These are phyloP conservation scores for Hypothenemus hampei DNA, from an alignment of 1,140 invertebrate genomes.

Conservation along the genomic window DNA sequence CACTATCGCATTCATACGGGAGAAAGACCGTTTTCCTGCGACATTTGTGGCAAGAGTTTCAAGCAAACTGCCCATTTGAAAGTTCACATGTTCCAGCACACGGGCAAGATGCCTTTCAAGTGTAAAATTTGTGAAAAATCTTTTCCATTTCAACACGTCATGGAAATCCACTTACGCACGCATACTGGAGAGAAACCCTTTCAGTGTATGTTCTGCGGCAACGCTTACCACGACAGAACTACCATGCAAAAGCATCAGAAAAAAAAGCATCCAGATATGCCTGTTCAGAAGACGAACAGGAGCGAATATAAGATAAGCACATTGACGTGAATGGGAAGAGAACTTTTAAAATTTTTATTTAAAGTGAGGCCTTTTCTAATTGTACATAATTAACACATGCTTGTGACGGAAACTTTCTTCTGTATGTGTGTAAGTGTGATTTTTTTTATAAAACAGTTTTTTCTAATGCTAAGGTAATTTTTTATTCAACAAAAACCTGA, in stretches of 20 bases:
- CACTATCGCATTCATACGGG: slow-evolving; percentile 55
- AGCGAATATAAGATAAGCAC: slow-evolving; percentile 13
- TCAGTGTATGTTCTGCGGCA: slow-evolving; percentile 17
- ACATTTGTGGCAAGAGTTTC: slow-evolving; percentile 64
- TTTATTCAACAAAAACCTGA: too few relatives aligned
- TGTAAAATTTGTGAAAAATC: slow-evolving; percentile 20
- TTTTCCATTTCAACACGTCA: slow-evolving; percentile 18
- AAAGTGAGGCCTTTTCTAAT: too few relatives aligned
- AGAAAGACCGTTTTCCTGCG: slow-evolving; percentile 71
- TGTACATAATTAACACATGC: too few relatives aligned
- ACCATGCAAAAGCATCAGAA: slow-evolving; percentile 25
- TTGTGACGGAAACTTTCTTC: too few relatives aligned
- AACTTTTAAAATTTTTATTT: too few relatives aligned
- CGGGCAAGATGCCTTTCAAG: slow-evolving; percentile 23
- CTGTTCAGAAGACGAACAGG: slow-evolving; percentile 4
- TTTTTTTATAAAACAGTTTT: too few relatives aligned
- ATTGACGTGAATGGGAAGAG: too few relatives aligned
- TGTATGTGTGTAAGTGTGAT: too few relatives aligned
- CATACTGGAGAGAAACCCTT: slow-evolving; percentile 26
- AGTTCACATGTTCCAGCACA: slow-evolving; percentile 28
- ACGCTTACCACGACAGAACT: slow-evolving; percentile 17
- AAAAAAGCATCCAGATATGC: slow-evolving; percentile 26
- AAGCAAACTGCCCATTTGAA: slow-evolving; percentile 50
- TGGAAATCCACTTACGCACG: slow-evolving; percentile 20
- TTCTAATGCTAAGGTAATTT: too few relatives aligned